These are phyloP conservation scores for Pseudochirops corinnae DNA, from an alignment of 2,797 vertebrate genomes.

Conservation along the genomic window DNA sequence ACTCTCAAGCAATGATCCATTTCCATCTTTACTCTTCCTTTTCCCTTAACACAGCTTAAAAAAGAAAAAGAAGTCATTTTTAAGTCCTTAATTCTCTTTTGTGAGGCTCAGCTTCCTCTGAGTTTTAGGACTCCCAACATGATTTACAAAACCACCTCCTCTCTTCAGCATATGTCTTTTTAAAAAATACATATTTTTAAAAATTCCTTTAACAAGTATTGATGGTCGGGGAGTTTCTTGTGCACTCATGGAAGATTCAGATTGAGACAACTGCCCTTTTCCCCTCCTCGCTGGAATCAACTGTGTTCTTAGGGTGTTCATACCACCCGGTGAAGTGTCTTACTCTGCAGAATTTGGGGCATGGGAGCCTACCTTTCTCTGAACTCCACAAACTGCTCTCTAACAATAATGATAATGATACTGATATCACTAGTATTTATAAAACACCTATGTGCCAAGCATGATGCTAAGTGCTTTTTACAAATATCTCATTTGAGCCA, in stretches of 20 bases:
- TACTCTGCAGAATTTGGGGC: not conserved
- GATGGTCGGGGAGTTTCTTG: not conserved
- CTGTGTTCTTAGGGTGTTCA: not conserved
- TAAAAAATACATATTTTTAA: too few relatives aligned
- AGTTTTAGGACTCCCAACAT: not conserved
- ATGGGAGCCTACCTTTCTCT: not conserved
- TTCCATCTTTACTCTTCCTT: not conserved
- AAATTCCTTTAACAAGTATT: not conserved
- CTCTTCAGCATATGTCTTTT: not conserved
- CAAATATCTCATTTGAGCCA: not conserved
- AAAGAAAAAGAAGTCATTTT: not conserved
- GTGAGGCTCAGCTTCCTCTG: not conserved
- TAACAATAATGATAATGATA: not conserved
- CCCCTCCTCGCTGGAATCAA: not conserved
- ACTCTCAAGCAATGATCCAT: not conserved
- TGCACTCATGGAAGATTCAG: not conserved
- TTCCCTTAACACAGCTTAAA: not conserved
- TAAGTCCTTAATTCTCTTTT: not conserved
- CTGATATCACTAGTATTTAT: not conserved
- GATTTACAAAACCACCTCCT: not conserved
- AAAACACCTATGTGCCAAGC: not conserved
- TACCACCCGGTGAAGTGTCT: not conserved
- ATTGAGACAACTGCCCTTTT: not conserved
- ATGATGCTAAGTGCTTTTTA: not conserved
- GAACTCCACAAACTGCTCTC: not conserved